These are phyloP conservation scores for Phoenoteleia sp. DNA, from an alignment of 2,888 invertebrate species.

Conservation along the genomic window DNA sequence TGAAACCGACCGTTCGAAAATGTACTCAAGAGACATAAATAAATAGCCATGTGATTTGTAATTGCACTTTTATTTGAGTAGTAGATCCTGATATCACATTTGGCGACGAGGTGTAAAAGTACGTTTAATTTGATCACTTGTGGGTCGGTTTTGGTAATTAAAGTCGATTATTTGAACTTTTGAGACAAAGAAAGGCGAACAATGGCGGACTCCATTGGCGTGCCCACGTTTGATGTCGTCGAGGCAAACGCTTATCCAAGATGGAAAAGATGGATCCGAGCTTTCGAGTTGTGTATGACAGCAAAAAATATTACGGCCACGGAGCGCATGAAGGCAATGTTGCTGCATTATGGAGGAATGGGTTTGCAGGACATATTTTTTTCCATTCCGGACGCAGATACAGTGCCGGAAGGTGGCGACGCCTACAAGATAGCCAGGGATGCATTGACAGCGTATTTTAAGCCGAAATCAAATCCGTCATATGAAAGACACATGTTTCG, in stretches of 20 bases:
- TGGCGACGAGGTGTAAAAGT: too few relatives aligned
- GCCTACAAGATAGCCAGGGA: slow-evolving; percentile 19
- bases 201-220: too few relatives aligned
- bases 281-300: background rate
- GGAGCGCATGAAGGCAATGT: slow-evolving; percentile 5
- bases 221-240: background rate
- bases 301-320: too few relatives aligned
- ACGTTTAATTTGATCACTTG: too few relatives aligned
- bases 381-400: slow-evolving; percentile 9
- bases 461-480: slow-evolving; percentile 68
- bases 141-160: too few relatives aligned
- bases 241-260: background rate
- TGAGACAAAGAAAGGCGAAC: too few relatives aligned
- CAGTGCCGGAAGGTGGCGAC: slow-evolving; percentile 7
- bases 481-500: slow-evolving; percentile 68
- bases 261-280: slow-evolving; percentile 18
- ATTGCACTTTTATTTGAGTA: too few relatives aligned
- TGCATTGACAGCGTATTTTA: slow-evolving; percentile 72
- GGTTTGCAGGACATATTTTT: slow-evolving; percentile 29
- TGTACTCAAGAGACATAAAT: too few relatives aligned
- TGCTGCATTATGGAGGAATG: slow-evolving; percentile 20
- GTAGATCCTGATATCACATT: too few relatives aligned
- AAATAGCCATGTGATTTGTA: too few relatives aligned
- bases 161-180: too few relatives aligned
- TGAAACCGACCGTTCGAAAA: too few relatives aligned